Base-by-base conservation (phyloP, 1,140 invertebrate species). In the Drosophila funebris region DNA sequence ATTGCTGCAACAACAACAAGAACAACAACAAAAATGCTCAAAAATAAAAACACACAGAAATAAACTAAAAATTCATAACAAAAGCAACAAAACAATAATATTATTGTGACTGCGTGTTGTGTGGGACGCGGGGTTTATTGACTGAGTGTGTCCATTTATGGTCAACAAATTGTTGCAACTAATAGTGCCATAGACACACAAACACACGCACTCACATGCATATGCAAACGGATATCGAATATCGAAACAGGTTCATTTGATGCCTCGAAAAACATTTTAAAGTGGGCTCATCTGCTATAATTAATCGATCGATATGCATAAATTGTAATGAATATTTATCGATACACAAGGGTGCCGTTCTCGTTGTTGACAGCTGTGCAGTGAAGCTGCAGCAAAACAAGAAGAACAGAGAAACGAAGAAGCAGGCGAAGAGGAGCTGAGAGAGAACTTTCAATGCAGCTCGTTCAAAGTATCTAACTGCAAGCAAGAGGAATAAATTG, bases 51-150 rank as follows among this genome's bases (percentile, higher is more conserved):
- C 9, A 36, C n/a, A 18, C 11, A 37, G 14, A 64, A 33, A 52
- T 29, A 48, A 37, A 73, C 63, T 61, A 43, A 46, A 79, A 74
- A 75, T 66, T 52, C 36, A 61, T 57, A 73, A 61, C 48, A 56
- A 43, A 44, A 22, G 33, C 43, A 75, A 66, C 29, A 57, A 37
- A 50, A 66, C 13, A 37, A 75, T 50, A 52, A 63, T 41, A 61
- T 16, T 44, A 41, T 58, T 48, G 11, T 53, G 44, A 41, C 62
- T 20, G 37, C 16, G 33, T 54, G 9, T 31, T 52, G 71, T 88
- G 82, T 87, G 82, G 82, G 82, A 64, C 48, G 83, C 63, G 58
- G 66, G 56, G 78, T 85, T 85, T 85, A 79, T 85, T 84, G 81
- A 85, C 81, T 85, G 64, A 20, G n/a, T 75, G 44, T 54, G 29